Base-by-base conservation (phyloP, 2,797 vertebrate genomes). In the Malurus leucopterus region DNA sequence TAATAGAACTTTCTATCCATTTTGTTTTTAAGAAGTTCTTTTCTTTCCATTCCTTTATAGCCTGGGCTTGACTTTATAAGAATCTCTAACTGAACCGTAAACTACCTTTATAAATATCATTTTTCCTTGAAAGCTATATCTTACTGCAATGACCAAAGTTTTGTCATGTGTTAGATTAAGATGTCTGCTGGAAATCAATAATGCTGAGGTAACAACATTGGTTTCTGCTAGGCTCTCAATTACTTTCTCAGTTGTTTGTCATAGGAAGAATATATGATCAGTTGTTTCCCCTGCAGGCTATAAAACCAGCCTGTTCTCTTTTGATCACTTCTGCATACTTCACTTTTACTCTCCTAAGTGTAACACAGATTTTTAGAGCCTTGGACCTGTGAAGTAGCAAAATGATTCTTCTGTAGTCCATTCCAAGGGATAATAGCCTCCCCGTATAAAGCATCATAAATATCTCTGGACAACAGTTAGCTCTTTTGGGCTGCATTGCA, bases 111-210 rank as follows among this genome's bases (percentile, higher is more conserved):
- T 91, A 96, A 96, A 96, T 95, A 93, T 64, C 9, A 72, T 93
- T 93, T 96, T 95, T 90, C 61, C 92, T 93, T 93, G 93, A 92
- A 95, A 96, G 92, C 89, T 86, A 62, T 95, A 94, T 93, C 89
- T 96, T 95, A 92, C 74, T 84, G 84, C 74, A 89, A 94, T 89
- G 94, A 88, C 88, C 86, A 90, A 95, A 95, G 89, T 95, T 95
- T 93, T 96, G 95, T 95, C 96, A 88, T 95, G 61, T 93, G 93
- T 89, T 95, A 95, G 94, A 96, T 96, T 95, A 96, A 96, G 96
- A 96, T 95, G 95, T 94, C 96, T 95, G 89, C 91, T 3, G 59
- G 91, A 96, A 96, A 96, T 96, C 96, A 95, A 96, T 96, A 96
- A 95, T 94, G 95, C 93, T 95, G 93, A 95, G 89, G 95, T 95